Percentiles rank a stretch among this genome's conserved stretches.
Evolutionary conservation across 2,113 vertebrate species (phyloP).

Genomic region (Desmodus rotundus): DNA sequence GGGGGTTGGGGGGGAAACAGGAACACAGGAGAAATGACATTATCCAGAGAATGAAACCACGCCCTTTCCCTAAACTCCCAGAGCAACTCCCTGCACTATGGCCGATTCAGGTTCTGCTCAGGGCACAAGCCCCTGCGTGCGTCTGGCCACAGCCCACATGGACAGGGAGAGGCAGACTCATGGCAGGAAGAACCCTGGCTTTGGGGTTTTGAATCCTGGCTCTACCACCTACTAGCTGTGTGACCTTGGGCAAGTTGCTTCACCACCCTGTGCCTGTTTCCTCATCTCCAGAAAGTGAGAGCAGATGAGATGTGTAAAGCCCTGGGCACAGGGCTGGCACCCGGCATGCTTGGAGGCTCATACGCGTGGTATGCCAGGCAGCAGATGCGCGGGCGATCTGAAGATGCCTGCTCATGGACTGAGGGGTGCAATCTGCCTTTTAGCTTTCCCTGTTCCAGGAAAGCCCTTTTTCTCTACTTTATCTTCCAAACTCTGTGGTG

Average conservation of each 20-base stretch:
- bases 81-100: neutral
- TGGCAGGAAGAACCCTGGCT: no score
- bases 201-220: neutral
- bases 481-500: no score
- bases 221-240: no score
- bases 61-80: neutral
- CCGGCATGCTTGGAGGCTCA: neutral
- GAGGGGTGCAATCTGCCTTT: neutral
- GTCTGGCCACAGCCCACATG: neutral
- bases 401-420: accelerated
- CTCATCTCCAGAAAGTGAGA: neutral
- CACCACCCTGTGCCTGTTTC: neutral
- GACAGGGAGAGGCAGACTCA: neutral
- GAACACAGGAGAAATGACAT: neutral
- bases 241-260: no score
- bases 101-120: neutral
- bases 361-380: accelerated
- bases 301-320: neutral
- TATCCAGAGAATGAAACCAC: neutral
- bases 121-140: neutral
- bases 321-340: neutral
- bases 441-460: neutral
- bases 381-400: accelerated
- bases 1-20: neutral
- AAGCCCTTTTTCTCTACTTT: neutral